Percentiles rank a stretch among this genome's conserved stretches.
phyloP scores from a whole-genome alignment of 1,140 invertebrate species.

The Branchinecta lindahli region DNA sequence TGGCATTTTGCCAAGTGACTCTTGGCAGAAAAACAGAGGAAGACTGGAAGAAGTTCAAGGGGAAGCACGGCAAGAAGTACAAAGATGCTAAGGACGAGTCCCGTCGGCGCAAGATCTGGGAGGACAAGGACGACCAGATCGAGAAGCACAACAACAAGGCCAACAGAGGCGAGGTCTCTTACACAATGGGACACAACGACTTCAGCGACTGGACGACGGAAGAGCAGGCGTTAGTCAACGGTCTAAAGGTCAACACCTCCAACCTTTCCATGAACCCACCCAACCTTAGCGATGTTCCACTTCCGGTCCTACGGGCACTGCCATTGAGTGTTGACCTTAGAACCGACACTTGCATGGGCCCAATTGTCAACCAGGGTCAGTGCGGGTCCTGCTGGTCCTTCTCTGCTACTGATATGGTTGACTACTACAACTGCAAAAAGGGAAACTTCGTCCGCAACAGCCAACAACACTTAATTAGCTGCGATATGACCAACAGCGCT shows the following conservation, averaged over 20 bases:
- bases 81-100: constrained; percentile 6
- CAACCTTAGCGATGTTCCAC: no score
- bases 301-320: neutral
- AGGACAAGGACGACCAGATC: constrained; percentile 9
- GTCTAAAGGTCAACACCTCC: neutral
- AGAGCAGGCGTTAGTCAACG: neutral
- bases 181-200: constrained; percentile 12
- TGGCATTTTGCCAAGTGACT: no score
- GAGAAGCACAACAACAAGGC: constrained; percentile 11
- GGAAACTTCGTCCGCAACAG: constrained; percentile 24
- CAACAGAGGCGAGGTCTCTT: neutral
- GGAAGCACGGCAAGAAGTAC: constrained; percentile 25
- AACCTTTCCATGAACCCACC: neutral
- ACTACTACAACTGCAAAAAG: constrained; percentile 22
- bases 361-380: constrained; percentile 23
- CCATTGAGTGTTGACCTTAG: constrained; percentile 15
- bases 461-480: constrained; percentile 46
- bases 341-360: constrained; percentile 16
- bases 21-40: neutral
- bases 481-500: constrained; percentile 40
- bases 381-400: constrained; percentile 34
- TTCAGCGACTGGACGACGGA: constrained; percentile 4
- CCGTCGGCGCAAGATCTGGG: constrained; percentile 14
- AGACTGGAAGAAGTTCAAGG: constrained; percentile 21
- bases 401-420: constrained; percentile 24